Evolutionary conservation across 2,797 vertebrate species (phyloP), one percentile per base, ranked within the genome.

Genomic region (Neopelma chrysocephalum): DNA sequence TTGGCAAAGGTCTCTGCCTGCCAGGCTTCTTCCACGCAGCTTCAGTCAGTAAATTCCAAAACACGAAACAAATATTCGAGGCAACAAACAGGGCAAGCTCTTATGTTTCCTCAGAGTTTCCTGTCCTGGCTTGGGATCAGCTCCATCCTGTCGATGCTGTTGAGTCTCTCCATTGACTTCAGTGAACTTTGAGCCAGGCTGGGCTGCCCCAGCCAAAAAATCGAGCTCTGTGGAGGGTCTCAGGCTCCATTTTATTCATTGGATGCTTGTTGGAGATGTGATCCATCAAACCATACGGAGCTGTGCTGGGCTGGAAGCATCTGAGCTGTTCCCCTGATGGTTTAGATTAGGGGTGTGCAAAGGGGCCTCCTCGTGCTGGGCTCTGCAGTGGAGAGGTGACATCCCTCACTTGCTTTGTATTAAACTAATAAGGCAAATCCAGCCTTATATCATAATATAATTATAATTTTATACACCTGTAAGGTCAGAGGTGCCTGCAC

Each of bases 21-120:
- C 82, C 79, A 76, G 82, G 68, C 85, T 94, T 89, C 86, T 95
- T 94, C 91, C 94, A 62, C 22, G 36, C 64, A 90, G 80, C 78
- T 95, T 92, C 22, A 87, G 80, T 94, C 91, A 84, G 85, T 97
- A 90, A 96, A 93, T 96, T 96, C 90, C 83, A 71, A 94, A 96
- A 95, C 90, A 90, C 68, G 58, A 85, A 96, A 96, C 90, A 97
- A 95, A 91, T 94, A 94, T 53, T 94, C 89, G 92, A 94, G 94
- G 84, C 88, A 96, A 92, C 96, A 96, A 97, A 94, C 84, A 87
- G 65, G 56, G 92, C 65, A 91, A 91, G 73, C 57, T 96, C 87
- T 95, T 96, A 36, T 36, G 92, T 96, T 97, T 97, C 94, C 97
- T 93, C 73, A 10, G 45, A 82, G 56, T 77, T 97, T 97, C 97